Conservation (phyloP, 2,888 invertebrate species). For the Hydraecia micacea region DNA sequence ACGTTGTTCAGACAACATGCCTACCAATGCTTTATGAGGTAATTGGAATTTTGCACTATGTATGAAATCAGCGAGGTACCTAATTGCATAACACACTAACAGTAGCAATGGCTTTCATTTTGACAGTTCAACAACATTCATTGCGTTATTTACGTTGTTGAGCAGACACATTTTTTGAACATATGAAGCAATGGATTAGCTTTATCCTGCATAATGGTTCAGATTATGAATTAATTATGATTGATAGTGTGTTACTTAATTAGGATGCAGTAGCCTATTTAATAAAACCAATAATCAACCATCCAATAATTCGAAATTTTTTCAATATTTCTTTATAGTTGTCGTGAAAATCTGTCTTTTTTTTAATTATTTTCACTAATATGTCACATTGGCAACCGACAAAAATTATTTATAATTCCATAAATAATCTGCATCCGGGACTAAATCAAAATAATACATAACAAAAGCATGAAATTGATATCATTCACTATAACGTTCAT, state of each 20-base stretch:
- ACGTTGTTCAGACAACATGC: too few relatives aligned
- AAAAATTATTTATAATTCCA: not conserved
- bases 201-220: too few relatives aligned
- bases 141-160: too few relatives aligned
- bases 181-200: too few relatives aligned
- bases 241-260: too few relatives aligned
- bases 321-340: not conserved
- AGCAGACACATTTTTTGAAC: too few relatives aligned
- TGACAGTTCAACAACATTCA: too few relatives aligned
- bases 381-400: not conserved
- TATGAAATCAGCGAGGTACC: not conserved
- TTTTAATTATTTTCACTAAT: not conserved
- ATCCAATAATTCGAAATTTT: rapidly evolving
- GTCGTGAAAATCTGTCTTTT: not conserved
- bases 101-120: too few relatives aligned
- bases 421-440: constrained; percentile 5
- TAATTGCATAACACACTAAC: too few relatives aligned
- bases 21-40: not conserved
- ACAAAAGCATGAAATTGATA: constrained; percentile 14
- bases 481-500: not conserved
- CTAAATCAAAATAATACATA: constrained; percentile 2
- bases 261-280: too few relatives aligned
- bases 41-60: not conserved
- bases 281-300: not conserved
- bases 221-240: too few relatives aligned